Evolutionary conservation across 2,797 vertebrate genomes (phyloP), one percentile per base, ranked within the genome.

Genomic region (Tenualosa ilisha): DNA sequence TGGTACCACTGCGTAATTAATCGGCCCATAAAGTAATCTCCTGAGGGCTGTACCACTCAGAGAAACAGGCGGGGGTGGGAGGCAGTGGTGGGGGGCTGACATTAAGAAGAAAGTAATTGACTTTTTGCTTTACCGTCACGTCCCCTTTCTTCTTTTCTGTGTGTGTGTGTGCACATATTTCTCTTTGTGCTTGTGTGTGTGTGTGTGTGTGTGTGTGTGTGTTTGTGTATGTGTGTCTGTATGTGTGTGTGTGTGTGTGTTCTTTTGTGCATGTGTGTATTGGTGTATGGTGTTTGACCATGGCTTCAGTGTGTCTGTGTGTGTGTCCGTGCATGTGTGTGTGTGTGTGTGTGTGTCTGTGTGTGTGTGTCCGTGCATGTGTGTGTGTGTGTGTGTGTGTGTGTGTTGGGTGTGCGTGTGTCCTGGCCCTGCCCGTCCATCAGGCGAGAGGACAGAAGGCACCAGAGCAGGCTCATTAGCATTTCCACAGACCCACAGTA

Each of bases 1-100:
- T 61, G 84, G 90, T 81, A 90, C 89, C 82, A 89, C 85, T 92
- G 87, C 91, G 91, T 91, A 86, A 91, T 88, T 89, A 88, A 90
- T 89, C 89, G 88, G 75, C 85, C 87, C 50, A 75, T 75, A 83
- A 88, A 91, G 89, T 91, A 87, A 90, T 93, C 88, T 90, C 89
- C 68, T 51, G 85, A 91, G 90, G 68, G 83, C 81, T 85, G 82
- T 85, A 85, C 84, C 85, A 88, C 83, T 88, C 86, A 59, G 63
- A 31, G 31, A 75, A 40, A 37, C 13, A 75, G 68, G 63, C 63
- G 24, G 59, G 63, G 63, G 63, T 0, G 31, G 31, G 31, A n/a
- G 61, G 61, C 22, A 11, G 61, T 7, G 56, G 49, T 72, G 65
- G 43, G 63, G 81, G 84, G 46, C 20, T 15, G 50, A 85, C 84